Base-by-base conservation (phyloP, 2,113 vertebrate species). In the Epinephelus fuscoguttatus region DNA sequence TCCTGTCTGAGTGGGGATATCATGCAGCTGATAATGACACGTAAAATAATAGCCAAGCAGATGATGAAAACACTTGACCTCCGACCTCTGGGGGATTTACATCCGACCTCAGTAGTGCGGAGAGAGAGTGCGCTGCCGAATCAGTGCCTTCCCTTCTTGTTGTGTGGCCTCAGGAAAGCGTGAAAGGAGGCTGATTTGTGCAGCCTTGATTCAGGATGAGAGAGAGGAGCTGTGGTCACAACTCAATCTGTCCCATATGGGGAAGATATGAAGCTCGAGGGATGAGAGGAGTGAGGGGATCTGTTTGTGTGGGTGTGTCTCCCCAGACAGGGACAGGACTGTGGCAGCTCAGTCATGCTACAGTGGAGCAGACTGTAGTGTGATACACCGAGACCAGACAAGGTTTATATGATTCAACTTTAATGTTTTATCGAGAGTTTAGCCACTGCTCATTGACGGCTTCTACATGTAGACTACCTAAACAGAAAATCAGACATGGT, bases 181-280 rank as follows among this genome's bases (percentile, higher is more conserved):
- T 92, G 86, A 91, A 93, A 92, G 90, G 91, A 88, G 84, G 89
- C 90, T 94, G 66, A 93, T 94, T 94, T 82, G 73, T 87, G 90
- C 59, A 85, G 87, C 77, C 82, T 76, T 72, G 80, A 88, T 84
- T 91, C 87, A 83, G 92, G 94, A 94, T 92, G 92, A 94, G 89
- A 91, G 87, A 70, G 52, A 85, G 79, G 84, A 77, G 69, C 89
- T 94, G 94, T 86, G 91, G 91, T 91, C 94, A 84, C 74, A 66
- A 52, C 89, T 76, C 93, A 95, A 95, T 95, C 79, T 89, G 87
- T 94, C 92, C 95, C 91, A 85, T 80, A 92, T 95, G 95, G 91
- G 88, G 88, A 84, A 91, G 92, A 92, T 30, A 52, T 59, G 82
- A 91, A 92, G 71, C 70, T 90, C 37, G 55, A 77, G 84, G 81